Conservation (phyloP, 2,797 vertebrate species). For the Acrocephalus scirpaceus region DNA sequence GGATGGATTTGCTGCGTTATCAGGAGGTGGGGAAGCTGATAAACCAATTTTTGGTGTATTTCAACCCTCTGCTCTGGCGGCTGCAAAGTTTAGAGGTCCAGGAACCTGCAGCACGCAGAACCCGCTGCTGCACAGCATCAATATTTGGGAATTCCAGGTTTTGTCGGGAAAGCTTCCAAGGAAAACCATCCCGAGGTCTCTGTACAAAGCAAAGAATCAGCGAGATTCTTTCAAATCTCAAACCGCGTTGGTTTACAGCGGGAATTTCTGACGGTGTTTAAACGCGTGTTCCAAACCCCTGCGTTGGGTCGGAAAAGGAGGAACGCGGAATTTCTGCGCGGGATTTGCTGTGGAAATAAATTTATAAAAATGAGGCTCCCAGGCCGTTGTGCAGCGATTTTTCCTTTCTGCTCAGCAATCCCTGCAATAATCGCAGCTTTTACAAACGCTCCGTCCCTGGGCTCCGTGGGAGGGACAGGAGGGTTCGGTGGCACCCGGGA, state of each 20-base stretch:
- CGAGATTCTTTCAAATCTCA: not conserved
- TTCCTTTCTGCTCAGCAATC: fast-evolving
- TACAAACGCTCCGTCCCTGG: fast-evolving
- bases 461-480: not conserved
- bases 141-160: not conserved
- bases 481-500: not conserved
- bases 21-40: not conserved
- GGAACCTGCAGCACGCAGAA: not conserved
- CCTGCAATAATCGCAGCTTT: not conserved
- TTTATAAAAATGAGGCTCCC: not conserved
- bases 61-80: not conserved
- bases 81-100: not conserved
- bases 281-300: fast-evolving
- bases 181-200: not conserved
- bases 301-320: fast-evolving
- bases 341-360: not conserved
- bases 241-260: fast-evolving
- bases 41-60: not conserved
- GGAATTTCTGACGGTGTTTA: not conserved
- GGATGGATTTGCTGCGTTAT: not conserved
- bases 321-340: fast-evolving
- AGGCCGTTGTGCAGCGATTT: not conserved
- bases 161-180: not conserved
- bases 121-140: not conserved
- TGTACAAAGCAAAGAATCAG: not conserved